phyloP scores from a whole-genome alignment of 1,140 invertebrate genomes.

The Penaeus chinensis region DNA sequence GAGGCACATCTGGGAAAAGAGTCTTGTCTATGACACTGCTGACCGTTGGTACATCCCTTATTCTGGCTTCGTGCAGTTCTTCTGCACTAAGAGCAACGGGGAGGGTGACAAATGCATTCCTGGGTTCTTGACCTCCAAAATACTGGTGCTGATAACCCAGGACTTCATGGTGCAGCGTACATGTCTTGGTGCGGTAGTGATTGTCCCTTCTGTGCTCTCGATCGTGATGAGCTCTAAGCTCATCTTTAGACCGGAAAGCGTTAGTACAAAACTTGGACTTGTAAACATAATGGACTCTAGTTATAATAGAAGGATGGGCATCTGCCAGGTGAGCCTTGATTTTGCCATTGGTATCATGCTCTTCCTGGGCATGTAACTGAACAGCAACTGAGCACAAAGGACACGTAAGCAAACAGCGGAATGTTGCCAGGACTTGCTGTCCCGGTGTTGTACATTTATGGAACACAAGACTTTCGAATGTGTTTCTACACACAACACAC shows the following conservation, averaged over 20 bases:
- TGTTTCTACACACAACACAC: slow-evolving; percentile 58
- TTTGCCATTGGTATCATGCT: slow-evolving; percentile 57
- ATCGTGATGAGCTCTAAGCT: slow-evolving; percentile 62
- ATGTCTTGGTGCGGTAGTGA: slow-evolving; percentile 63
- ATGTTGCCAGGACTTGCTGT: slow-evolving; percentile 61
- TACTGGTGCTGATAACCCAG: slow-evolving; percentile 62
- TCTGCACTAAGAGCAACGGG: slow-evolving; percentile 59
- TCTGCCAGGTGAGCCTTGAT: slow-evolving; percentile 57
- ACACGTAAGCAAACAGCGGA: slow-evolving; percentile 60
- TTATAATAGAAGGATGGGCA: slow-evolving; percentile 57
- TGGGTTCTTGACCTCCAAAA: slow-evolving; percentile 58
- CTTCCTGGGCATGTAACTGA: slow-evolving; percentile 61
- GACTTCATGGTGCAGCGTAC: slow-evolving; percentile 62
- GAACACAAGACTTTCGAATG: slow-evolving; percentile 61
- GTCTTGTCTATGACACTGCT: slow-evolving; percentile 62
- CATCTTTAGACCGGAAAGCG: slow-evolving; percentile 63
- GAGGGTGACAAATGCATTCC: slow-evolving; percentile 56
- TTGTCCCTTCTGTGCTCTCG: slow-evolving; percentile 62
- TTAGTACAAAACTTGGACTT: slow-evolving; percentile 64
- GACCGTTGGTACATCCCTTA: slow-evolving; percentile 61
- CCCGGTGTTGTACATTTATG: slow-evolving; percentile 62
- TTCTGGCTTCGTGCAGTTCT: slow-evolving; percentile 54
- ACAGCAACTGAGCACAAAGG: slow-evolving; percentile 55
- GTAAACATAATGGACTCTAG: slow-evolving; percentile 62
- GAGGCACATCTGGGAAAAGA: slow-evolving; percentile 55